A percentile compares a stretch with the other conserved stretches of the same genome.
Evolutionary conservation across 2,888 invertebrate genomes (phyloP).

Genomic region (Allolobophora icterica): DNA sequence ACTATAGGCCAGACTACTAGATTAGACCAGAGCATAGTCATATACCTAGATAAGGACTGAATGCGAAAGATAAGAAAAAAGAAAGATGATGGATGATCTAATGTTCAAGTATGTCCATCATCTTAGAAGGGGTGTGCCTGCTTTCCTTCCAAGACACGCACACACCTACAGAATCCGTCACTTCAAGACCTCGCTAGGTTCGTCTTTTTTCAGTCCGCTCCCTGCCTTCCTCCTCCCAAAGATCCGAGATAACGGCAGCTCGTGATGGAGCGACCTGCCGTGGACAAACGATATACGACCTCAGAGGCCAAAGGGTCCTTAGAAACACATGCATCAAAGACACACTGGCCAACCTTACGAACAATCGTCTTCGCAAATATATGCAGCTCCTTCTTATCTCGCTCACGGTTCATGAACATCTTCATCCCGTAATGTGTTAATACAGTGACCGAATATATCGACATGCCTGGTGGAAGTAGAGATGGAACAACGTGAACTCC

Average conservation of each 20-base stretch:
- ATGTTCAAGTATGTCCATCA: too few relatives aligned
- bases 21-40: background rate
- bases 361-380: background rate
- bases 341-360: background rate
- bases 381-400: background rate
- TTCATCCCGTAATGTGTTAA: background rate
- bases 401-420: background rate
- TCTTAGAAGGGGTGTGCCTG: too few relatives aligned
- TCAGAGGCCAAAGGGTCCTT: background rate
- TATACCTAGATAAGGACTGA: too few relatives aligned
- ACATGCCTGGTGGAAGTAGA: background rate
- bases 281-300: background rate
- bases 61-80: too few relatives aligned
- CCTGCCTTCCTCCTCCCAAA: background rate
- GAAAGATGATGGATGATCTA: too few relatives aligned
- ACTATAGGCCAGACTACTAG: too few relatives aligned
- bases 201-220: background rate
- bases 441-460: background rate
- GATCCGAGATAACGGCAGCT: background rate
- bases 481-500: background rate
- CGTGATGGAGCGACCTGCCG: background rate
- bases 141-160: too few relatives aligned
- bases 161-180: background rate
- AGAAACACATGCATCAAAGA: background rate
- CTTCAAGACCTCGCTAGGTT: background rate